Base-by-base conservation (phyloP, 2,113 vertebrate genomes). In the Progne subis region DNA sequence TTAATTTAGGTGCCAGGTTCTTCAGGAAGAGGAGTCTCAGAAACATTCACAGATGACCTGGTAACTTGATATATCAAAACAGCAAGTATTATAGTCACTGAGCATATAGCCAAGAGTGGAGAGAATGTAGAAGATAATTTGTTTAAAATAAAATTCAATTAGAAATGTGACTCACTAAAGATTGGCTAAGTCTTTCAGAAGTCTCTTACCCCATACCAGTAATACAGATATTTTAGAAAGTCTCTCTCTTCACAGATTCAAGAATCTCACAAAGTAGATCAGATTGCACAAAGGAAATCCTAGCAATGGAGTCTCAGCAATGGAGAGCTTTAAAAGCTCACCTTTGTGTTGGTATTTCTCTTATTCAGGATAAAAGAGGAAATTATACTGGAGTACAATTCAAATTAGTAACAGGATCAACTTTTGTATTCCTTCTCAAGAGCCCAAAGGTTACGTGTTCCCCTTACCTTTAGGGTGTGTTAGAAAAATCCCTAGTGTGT, bases 331-430 rank as follows among this genome's bases (percentile, higher is more conserved):
- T 72, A 76, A 89, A 89, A 82, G 23, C 29, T 89, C 37, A 84
- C 31, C n/a, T 57, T 71, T 64, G 28, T 72, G 26, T n/a, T 68
- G 46, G 25, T n/a, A 82, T 86, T 91, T 89, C 41, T 82, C 32
- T 76, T 69, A 55, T 26, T 82, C 53, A 63, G 43, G 18, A 72
- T 70, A 91, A 90, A 92, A 92, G 24, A 76, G 18, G 23, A 86
- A 88, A 88, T 75, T 15, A 92, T 37, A 31, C 19, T 64, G 26
- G 14, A 89, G 14, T 65, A 79, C 37, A 85, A 70, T 76, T 76
- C 70, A 65, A 91, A 90, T 64, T 59, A 92, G 81, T 84, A 69
- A 87, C 43, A 92, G 57, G 49, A 95, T 89, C 70, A 85, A n/a
- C 59, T 12, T 90, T 70, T 63, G 12, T 53, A 80, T 65, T 89